Conservation (phyloP, 2,113 vertebrate genomes). For the Clarias gariepinus region DNA sequence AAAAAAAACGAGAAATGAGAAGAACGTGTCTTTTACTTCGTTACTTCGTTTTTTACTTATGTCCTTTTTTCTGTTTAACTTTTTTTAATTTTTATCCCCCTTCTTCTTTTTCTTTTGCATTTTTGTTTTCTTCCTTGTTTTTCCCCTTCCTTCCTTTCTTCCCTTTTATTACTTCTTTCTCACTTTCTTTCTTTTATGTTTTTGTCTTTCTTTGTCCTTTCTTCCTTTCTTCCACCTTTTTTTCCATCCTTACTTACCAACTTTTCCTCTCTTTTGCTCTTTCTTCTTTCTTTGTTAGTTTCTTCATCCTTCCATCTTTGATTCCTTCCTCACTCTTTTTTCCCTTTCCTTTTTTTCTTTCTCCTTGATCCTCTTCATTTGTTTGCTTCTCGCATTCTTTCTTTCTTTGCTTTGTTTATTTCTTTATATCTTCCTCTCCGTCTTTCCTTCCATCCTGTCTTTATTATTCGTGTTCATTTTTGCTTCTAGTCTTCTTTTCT, state of each 20-base stretch:
- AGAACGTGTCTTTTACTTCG: background rate
- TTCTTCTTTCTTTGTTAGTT: background rate
- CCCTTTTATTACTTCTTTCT: no score
- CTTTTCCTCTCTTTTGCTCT: background rate
- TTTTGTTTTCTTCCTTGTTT: background rate
- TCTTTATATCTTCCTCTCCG: no score
- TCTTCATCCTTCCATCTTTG: background rate
- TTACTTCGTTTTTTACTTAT: background rate
- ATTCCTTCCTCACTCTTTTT: background rate
- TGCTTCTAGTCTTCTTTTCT: background rate
- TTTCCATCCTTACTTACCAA: background rate
- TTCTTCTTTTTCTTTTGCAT: no score
- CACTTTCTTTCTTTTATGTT: background rate
- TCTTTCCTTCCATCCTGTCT: no score
- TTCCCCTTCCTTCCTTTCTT: background rate
- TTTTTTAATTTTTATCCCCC: no score
- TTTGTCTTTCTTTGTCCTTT: no score
- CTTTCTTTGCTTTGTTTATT: background rate
- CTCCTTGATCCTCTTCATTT: background rate
- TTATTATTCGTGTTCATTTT: background rate
- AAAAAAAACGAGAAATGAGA: no score
- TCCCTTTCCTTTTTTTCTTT: background rate
- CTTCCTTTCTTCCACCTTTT: background rate
- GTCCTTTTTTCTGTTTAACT: no score
- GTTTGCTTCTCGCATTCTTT: background rate